Evolutionary conservation across 2,888 invertebrate species (phyloP).

Genomic region (Scotopteryx bipunctaria): DNA sequence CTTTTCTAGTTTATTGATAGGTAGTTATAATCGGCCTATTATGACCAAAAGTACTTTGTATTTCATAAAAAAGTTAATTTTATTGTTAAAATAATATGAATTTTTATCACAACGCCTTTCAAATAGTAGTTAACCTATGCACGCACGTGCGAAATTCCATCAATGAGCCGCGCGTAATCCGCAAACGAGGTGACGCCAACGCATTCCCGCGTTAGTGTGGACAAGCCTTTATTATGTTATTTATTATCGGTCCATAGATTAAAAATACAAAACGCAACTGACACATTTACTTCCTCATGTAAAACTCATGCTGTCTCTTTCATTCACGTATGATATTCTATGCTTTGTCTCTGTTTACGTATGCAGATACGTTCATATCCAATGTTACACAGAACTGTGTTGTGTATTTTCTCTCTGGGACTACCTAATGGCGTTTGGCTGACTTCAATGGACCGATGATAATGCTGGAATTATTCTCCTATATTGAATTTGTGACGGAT

Average conservation of each 20-base stretch:
- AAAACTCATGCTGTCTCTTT: not conserved
- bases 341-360: not conserved
- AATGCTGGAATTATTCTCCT: constrained; percentile 23
- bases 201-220: constrained; percentile 49
- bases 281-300: not conserved
- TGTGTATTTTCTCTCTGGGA: not conserved
- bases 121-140: constrained; percentile 21
- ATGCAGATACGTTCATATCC: not conserved
- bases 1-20: no score
- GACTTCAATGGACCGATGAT: constrained; percentile 24
- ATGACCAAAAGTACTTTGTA: no score
- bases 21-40: no score
- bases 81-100: no score
- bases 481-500: constrained; percentile 29
- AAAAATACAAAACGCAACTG: not conserved
- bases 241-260: constrained; percentile 24
- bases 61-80: no score
- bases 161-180: constrained; percentile 63
- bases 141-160: constrained; percentile 40
- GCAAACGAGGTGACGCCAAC: constrained; percentile 53
- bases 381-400: not conserved
- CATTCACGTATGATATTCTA: not conserved
- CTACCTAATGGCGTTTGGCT: constrained; percentile 14
- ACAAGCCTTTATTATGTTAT: constrained; percentile 48
- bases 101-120: constrained; percentile 18